A percentile compares a stretch with the other conserved stretches of the same genome.
phyloP scores from a whole-genome alignment of 2,113 vertebrate genomes.

The Aplodontia rufa region DNA sequence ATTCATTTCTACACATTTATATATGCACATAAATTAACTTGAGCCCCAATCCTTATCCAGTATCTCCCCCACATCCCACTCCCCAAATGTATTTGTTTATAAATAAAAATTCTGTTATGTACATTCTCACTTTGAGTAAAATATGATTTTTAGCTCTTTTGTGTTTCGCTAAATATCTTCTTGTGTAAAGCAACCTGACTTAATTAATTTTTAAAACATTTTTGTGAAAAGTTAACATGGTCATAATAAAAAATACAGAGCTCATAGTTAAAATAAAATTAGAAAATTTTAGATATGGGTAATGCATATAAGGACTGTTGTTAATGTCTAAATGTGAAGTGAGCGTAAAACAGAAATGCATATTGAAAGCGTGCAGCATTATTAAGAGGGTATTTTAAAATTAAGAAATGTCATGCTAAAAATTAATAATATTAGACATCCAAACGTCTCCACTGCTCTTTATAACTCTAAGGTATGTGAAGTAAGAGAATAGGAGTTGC shows the following conservation, averaged over 20 bases:
- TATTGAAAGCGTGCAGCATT: not conserved
- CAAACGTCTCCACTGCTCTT: not conserved
- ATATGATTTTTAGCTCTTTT: not conserved
- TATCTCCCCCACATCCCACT: too few relatives aligned
- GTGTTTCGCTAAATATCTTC: not conserved
- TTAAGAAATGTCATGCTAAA: not conserved
- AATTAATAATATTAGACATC: not conserved
- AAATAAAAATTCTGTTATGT: not conserved
- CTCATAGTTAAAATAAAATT: not conserved
- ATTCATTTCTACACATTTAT: too few relatives aligned
- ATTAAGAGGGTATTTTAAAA: not conserved
- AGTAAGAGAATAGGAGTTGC: not conserved
- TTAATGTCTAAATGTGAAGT: conserved; percentile 22
- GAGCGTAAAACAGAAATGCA: not conserved
- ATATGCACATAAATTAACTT: too few relatives aligned
- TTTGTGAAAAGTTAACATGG: not conserved
- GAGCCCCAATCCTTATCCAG: too few relatives aligned
- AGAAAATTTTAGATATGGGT: not conserved
- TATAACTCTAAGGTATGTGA: not conserved
- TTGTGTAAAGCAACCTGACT: not conserved
- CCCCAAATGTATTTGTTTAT: too few relatives aligned
- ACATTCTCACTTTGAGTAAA: not conserved
- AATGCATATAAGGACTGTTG: not conserved
- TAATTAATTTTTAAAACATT: not conserved
- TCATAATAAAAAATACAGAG: not conserved